These are phyloP conservation scores for Porites cylindrica DNA, from an alignment of 92 coral and sea anemone genomes.

Conservation along the genomic window DNA sequence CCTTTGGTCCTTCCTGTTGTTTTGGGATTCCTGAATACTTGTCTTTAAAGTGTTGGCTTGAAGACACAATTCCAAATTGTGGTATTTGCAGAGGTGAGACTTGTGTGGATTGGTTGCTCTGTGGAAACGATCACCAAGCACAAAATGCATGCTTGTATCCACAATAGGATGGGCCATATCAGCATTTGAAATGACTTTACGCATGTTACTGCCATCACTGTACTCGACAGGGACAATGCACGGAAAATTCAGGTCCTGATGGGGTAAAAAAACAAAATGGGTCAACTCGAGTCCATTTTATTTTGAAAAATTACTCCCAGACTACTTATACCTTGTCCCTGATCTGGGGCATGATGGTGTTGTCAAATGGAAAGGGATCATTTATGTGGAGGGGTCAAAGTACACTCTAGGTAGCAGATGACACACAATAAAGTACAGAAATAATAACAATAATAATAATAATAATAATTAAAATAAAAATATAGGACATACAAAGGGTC, in stretches of 20 bases:
- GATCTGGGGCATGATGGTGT: no score
- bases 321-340: no score
- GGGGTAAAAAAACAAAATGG: no score
- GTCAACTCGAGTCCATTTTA: no score
- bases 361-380: no score
- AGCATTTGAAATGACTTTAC: neutral
- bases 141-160: neutral
- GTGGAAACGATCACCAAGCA: slow-evolving; percentile 54
- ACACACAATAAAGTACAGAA: no score
- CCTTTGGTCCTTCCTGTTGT: slow-evolving; percentile 43
- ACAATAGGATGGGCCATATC: neutral
- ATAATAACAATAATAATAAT: no score
- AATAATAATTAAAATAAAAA: no score
- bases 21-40: slow-evolving; percentile 46
- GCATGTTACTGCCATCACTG: slow-evolving; percentile 21
- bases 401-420: no score
- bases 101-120: slow-evolving; percentile 48
- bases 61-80: slow-evolving; percentile 36
- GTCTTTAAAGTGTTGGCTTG: slow-evolving; percentile 33
- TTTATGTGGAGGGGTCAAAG: no score
- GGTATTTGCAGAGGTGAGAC: slow-evolving; percentile 53
- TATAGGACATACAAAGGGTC: no score
- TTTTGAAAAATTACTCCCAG: no score
- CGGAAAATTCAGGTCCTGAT: slow-evolving; percentile 28
- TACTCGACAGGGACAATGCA: slow-evolving; percentile 39